Evolutionary conservation across 2,888 invertebrate species (phyloP).

Genomic region (Euphydryas editha): DNA sequence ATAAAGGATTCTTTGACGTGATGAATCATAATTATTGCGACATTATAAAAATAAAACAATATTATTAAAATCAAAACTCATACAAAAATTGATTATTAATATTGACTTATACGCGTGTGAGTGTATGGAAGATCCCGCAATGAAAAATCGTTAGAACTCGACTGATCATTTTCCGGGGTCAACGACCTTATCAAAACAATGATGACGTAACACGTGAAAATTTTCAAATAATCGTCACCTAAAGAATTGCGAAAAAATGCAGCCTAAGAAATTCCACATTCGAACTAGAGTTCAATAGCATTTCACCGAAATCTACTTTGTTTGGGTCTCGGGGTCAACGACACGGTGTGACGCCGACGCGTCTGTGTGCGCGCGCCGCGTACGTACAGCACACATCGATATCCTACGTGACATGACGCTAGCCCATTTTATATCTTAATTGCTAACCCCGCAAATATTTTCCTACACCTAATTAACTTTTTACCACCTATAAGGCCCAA

Average conservation of each 20-base stretch:
- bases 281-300: slow-evolving; percentile 80
- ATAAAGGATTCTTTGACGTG: neutral
- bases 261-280: slow-evolving; percentile 65
- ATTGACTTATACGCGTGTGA: too few relatives aligned
- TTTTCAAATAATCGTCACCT: slow-evolving; percentile 40
- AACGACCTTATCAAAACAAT: slow-evolving; percentile 50
- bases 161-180: slow-evolving; percentile 73
- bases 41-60: neutral
- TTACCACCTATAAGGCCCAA: slow-evolving; percentile 23
- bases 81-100: neutral
- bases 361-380: slow-evolving; percentile 71
- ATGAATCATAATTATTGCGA: neutral
- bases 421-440: slow-evolving; percentile 72
- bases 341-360: slow-evolving; percentile 70
- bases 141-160: slow-evolving; percentile 45
- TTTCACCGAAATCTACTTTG: slow-evolving; percentile 83
- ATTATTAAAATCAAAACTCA: neutral
- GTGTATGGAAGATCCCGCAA: slow-evolving; percentile 20
- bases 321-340: slow-evolving; percentile 81
- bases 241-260: slow-evolving; percentile 64
- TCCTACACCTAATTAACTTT: slow-evolving; percentile 31
- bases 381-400: slow-evolving; percentile 67
- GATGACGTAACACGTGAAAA: slow-evolving; percentile 50
- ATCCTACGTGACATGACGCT: slow-evolving; percentile 47
- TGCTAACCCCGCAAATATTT: slow-evolving; percentile 51